Evolutionary conservation across 2,888 invertebrate genomes (phyloP).

Genomic region (Philopedon plagiatum): DNA sequence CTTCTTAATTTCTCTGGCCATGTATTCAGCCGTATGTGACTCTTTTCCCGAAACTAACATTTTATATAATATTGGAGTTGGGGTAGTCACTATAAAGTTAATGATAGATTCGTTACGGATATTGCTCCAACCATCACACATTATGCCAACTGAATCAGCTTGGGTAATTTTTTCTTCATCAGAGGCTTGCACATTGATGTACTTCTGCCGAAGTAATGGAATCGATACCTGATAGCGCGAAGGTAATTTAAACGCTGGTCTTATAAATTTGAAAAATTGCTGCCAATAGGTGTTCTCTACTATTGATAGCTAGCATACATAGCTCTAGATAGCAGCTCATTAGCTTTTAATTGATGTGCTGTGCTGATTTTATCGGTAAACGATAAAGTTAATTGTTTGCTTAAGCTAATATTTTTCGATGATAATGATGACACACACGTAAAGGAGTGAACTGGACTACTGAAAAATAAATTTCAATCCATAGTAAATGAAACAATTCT

Average conservation of each 20-base stretch:
- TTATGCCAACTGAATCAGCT: constrained; percentile 14
- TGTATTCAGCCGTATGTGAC: constrained; percentile 15
- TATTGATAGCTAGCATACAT: too few species aligned
- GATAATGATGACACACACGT: too few species aligned
- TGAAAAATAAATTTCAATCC: too few species aligned
- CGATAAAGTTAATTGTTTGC: too few species aligned
- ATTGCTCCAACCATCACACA: constrained; percentile 32
- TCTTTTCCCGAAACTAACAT: constrained; percentile 21
- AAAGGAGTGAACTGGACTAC: too few species aligned
- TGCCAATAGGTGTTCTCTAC: constrained; percentile 25
- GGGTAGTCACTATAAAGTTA: constrained; percentile 24
- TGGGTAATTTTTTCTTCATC: constrained; percentile 18
- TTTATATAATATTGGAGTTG: constrained; percentile 16
- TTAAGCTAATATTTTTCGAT: too few species aligned
- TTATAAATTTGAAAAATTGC: constrained; percentile 16
- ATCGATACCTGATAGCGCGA: constrained; percentile 19
- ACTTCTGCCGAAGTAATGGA: constrained; percentile 11
- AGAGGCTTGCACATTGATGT: constrained; percentile 10
- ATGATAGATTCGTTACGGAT: constrained; percentile 23
- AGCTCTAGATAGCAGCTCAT: constrained; percentile 26
- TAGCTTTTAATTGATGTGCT: constrained; percentile 5
- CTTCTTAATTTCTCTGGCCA: constrained; percentile 13
- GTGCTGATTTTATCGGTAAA: too few species aligned
- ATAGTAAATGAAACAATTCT: too few species aligned
- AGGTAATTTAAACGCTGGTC: constrained; percentile 15